Evolutionary conservation across 2,888 invertebrate genomes (phyloP).

Genomic region (Protonemura montana): DNA sequence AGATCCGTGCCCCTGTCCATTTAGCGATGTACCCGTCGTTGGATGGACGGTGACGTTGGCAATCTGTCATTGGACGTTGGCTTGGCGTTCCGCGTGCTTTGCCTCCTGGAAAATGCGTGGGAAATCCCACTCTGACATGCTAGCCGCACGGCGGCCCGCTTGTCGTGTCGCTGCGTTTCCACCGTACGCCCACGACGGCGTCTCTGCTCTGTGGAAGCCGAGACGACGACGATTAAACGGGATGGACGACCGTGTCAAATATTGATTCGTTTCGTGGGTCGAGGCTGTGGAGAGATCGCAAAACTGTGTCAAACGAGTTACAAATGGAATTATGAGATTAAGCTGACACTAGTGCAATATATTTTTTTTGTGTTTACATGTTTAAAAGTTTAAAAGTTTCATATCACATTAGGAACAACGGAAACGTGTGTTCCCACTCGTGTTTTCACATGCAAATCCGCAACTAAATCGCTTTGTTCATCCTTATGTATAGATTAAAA

Average conservation of each 20-base stretch:
- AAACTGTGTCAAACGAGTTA: not conserved
- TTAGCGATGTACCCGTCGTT: not conserved
- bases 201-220: not conserved
- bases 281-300: not conserved
- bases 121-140: too few species aligned
- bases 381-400: too few species aligned
- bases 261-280: not conserved
- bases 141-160: too few species aligned
- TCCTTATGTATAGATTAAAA: constrained; percentile 28
- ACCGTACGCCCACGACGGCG: not conserved
- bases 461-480: not conserved
- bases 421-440: too few species aligned
- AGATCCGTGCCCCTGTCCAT: not conserved
- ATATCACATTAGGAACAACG: too few species aligned
- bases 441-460: too few species aligned
- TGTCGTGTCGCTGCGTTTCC: not conserved
- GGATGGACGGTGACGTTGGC: not conserved
- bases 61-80: too few species aligned
- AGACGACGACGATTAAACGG: not conserved
- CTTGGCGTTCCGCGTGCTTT: not conserved
- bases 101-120: not conserved
- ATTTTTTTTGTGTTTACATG: too few species aligned
- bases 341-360: not conserved
- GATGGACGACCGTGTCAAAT: not conserved
- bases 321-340: not conserved